Evolutionary conservation across 2,113 vertebrate species (phyloP), one percentile per base, ranked within the genome.

Genomic region (Himantopus leucocephalus): DNA sequence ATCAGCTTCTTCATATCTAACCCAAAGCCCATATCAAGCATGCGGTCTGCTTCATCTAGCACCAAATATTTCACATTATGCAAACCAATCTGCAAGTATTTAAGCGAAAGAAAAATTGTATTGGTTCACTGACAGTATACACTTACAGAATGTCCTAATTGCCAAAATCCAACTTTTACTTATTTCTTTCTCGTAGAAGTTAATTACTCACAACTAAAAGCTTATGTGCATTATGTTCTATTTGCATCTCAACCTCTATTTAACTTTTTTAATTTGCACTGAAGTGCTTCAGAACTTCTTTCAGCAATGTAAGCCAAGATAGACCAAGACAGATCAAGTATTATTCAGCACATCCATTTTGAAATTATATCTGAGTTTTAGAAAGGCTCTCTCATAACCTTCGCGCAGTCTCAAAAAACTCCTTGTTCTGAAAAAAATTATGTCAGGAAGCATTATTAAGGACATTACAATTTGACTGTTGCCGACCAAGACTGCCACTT

Each of bases 11-110:
- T 98, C 98, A 99, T 99, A 39, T 98, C 98, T 9, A 98, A 98
- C 47, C 98, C 98, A 97, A 99, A 99, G 7, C 99, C 99, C 99
- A 99, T 99, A 92, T 99, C 99, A 96, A 99, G 91, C 99, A 99
- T 99, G 26, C 99, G 98, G 94, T 99, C 99, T 0, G 99, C 99
- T 97, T 99, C 99, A 93, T 99, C 99, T 89, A 99, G 93, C 64
- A 99, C 99, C 91, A 99, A 90, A 30, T 99, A 99, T 6, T 97
- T 98, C 87, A 99, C 53, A 60, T 99, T 98, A 30, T 41, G 96
- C 74, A 99, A 92, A 29, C 98, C 98, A 76, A 99, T 97, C 99
- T 99, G 89, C 34, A 91, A 91, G 23, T 12, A 85, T 94, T 94
- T 80, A 22, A 63, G 20, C 19, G 27, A 72, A 84, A 80, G 26